Evolutionary conservation across 1,140 invertebrate genomes (phyloP), one percentile per base, ranked within the genome.

Genomic region (Hyphantria cunea): DNA sequence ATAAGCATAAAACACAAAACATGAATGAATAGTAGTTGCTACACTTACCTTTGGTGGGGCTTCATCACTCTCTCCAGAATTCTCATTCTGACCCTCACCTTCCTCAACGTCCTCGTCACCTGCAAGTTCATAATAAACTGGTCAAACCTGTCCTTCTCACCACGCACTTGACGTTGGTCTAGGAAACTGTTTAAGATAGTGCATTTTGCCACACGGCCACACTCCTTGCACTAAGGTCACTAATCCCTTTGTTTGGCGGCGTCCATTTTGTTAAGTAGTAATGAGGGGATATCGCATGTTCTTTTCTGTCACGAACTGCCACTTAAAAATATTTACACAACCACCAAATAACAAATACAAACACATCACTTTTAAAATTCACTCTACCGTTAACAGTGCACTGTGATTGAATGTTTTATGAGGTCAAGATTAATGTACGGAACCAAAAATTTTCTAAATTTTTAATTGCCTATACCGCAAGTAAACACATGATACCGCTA

Each of bases 41-140:
- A 53, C 31, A 45, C 51, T 66, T 75, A 92, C 91, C 84, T 93
- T 93, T 70, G 91, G 90, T 63, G 90, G 90, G 61, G 92, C 93
- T 85, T 95, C 95, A 86, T 95, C 95, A 78, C 94, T 95, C 73
- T 95, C 95, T 39, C 93, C 93, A 15, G 94, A 95, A 78, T 95
- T 95, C 68, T 95, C 94, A 80, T 91, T 90, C 68, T 93, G 93
- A 74, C 93, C 92, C 71, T 92, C 92, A 70, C 92, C 92, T 80
- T 93, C 93, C 69, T 94, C 93, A 59, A 93, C 87, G 74, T 95
- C 94, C 78, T 95, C 95, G 85, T 95, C 95, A 59, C 93, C 94
- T 95, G 79, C 63, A 92, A 91, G 70, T 84, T 83, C 70, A 80
- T 51, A 77, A 74, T 68, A 84, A 82, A 87, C 77, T 84, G 73